Percentiles rank a stretch among this genome's conserved stretches.
These are phyloP conservation scores for Drosophila pullipes DNA, from an alignment of 2,888 invertebrate species.

Conservation along the genomic window DNA sequence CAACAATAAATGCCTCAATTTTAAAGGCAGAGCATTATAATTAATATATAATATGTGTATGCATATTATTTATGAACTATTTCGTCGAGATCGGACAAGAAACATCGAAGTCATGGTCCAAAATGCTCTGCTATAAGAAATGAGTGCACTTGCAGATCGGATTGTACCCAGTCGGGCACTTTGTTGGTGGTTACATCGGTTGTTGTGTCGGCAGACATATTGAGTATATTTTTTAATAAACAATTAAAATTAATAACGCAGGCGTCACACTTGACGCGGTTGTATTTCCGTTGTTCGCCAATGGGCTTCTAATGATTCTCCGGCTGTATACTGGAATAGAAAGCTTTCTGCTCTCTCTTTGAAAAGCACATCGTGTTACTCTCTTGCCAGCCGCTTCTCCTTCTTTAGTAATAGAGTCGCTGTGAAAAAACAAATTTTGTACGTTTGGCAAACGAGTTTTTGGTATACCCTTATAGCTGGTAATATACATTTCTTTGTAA, in stretches of 20 bases:
- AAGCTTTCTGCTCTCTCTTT: constrained; percentile 21
- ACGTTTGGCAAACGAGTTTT: background rate
- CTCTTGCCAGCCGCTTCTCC: too few relatives aligned
- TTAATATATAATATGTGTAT: too few relatives aligned
- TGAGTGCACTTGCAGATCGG: constrained; percentile 20
- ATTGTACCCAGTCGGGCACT: constrained; percentile 59
- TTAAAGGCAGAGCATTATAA: too few relatives aligned
- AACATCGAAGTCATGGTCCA: too few relatives aligned
- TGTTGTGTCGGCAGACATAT: constrained; percentile 41
- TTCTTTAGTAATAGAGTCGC: too few relatives aligned
- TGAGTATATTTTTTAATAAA: background rate
- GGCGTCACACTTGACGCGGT: background rate
- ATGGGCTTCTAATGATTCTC: constrained; percentile 16
- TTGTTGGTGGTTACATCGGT: constrained; percentile 5
- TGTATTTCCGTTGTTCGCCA: constrained; percentile 3
- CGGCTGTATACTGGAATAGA: constrained; percentile 2
- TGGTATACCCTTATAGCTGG: background rate
- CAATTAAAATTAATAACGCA: background rate
- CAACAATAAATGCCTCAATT: too few relatives aligned
- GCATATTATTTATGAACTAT: too few relatives aligned
- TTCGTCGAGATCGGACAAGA: too few relatives aligned
- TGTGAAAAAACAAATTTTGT: too few relatives aligned
- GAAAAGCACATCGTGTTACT: too few relatives aligned
- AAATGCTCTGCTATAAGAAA: background rate
- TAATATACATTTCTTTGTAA: background rate